Evolutionary conservation across 2,888 invertebrate genomes (phyloP).

Genomic region (Tricholauxania praeusta): DNA sequence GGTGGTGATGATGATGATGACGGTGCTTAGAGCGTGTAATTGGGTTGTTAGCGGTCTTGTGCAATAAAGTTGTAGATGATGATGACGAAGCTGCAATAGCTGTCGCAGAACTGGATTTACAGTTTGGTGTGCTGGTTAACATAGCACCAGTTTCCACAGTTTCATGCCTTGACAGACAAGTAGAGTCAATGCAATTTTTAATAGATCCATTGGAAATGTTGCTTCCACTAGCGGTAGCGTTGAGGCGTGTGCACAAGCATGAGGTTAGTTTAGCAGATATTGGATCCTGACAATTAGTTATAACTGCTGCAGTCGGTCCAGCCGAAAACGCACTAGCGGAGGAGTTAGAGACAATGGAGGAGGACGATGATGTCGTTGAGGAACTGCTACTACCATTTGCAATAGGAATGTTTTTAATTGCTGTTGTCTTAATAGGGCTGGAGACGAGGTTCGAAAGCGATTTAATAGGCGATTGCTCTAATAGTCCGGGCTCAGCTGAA

Average conservation of each 20-base stretch:
- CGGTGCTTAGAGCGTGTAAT: conserved; percentile 63
- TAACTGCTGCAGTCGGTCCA: conserved; percentile 14
- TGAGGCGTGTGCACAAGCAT: conserved; percentile 66
- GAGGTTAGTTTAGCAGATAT: conserved; percentile 69
- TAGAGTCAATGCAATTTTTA: conserved; percentile 38
- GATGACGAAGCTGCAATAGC: conserved; percentile 29
- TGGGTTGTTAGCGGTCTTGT: conserved; percentile 66
- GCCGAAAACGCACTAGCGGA: conserved; percentile 34
- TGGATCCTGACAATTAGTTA: conserved; percentile 61
- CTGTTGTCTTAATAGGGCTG: conserved; percentile 69
- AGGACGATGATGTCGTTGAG: conserved; percentile 37
- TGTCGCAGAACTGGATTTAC: conserved; percentile 37
- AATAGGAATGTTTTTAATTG: conserved; percentile 62
- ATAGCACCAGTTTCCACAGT: conserved; percentile 35
- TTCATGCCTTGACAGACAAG: conserved; percentile 44
- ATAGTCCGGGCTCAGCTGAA: conserved; percentile 44
- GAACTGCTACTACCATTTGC: conserved; percentile 25
- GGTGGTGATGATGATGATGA: conserved; percentile 63
- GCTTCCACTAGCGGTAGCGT: conserved; percentile 41
- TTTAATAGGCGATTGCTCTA: conserved; percentile 73
- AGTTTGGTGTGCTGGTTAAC: conserved; percentile 45
- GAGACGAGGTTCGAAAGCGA: conserved; percentile 74
- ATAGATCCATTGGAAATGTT: conserved; percentile 1
- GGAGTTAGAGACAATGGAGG: conserved; percentile 30
- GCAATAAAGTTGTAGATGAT: conserved; percentile 50